phyloP scores from a whole-genome alignment of 2,113 vertebrate species.

The Craseonycteris thonglongyai region DNA sequence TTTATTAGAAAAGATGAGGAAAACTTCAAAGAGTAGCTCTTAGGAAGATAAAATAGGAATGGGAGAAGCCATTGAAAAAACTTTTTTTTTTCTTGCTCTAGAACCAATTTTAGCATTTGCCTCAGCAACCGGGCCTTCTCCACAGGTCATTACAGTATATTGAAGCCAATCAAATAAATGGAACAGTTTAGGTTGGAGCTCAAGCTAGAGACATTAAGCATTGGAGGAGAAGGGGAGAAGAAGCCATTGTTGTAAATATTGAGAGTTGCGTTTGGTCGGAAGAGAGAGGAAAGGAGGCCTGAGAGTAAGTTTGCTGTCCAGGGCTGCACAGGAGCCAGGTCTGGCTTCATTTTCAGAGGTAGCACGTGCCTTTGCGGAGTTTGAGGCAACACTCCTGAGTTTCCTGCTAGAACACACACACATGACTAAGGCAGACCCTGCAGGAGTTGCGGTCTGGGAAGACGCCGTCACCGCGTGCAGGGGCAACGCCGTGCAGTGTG shows the following conservation, averaged over 20 bases:
- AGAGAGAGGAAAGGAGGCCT: background rate
- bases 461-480: background rate
- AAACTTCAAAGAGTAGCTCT: slow-evolving; percentile 44
- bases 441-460: background rate
- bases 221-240: background rate
- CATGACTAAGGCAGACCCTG: background rate
- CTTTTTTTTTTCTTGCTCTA: background rate
- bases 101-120: slow-evolving; percentile 34
- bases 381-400: background rate
- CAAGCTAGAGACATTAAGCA: slow-evolving; percentile 27
- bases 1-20: background rate
- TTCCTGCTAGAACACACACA: background rate
- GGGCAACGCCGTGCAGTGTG: background rate
- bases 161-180: slow-evolving; percentile 27
- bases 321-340: background rate
- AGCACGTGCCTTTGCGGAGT: background rate
- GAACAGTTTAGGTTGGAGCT: background rate
- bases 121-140: background rate
- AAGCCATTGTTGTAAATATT: slow-evolving; percentile 19
- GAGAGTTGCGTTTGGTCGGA: background rate
- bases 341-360: slow-evolving; percentile 16
- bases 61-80: background rate
- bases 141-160: background rate
- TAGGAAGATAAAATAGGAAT: slow-evolving; percentile 10
- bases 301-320: background rate